Evolutionary conservation across 2,888 invertebrate genomes (phyloP), one percentile per base, ranked within the genome.

Genomic region (Poecilus cupreus): DNA sequence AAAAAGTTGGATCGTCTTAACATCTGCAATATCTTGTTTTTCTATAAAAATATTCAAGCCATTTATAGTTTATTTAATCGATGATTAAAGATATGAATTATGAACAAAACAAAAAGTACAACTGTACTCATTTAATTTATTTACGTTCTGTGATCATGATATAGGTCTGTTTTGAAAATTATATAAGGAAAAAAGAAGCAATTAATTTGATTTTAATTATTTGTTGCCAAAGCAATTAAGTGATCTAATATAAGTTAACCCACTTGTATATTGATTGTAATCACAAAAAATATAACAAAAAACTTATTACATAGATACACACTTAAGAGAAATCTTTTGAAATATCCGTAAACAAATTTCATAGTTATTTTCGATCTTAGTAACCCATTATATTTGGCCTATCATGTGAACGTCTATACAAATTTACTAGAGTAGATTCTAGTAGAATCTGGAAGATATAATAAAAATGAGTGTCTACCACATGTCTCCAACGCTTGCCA

Each of bases 401-500:
- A 60, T 60, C 32, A 16, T 16, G 60, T 46, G 24, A 51, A 74
- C 49, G 43, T 49, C 18, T 51, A 51, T 75, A 24, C 37, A 75
- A 54, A 70, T 39, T 43, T 70, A 20, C 49, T 13, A 70, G n/a
- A n/a, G n/a, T n/a, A n/a, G n/a, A 18, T 39, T 37, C 16, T 3
- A 70, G 13, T 49, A 60, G 43, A 72, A 43, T 54, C 8, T 57
- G 60, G 77, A 60, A 60, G 60, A 39, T 5, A 24, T 13, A 72
- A 46, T 72, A 72, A 72, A 72, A 72, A 60, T n/a, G 10, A 22
- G 10, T 74, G 43, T 60, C 60, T 60, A 60, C 4, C 57, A 77
- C 24, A 77, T 60, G 77, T 77, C 77, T 60, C 60, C 22, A 26
- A 43, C n/a, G 13, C 22, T 32, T 77, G 77, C 77, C 77, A 77